phyloP scores from a whole-genome alignment of 2,113 vertebrate species.

The Gobius niger region DNA sequence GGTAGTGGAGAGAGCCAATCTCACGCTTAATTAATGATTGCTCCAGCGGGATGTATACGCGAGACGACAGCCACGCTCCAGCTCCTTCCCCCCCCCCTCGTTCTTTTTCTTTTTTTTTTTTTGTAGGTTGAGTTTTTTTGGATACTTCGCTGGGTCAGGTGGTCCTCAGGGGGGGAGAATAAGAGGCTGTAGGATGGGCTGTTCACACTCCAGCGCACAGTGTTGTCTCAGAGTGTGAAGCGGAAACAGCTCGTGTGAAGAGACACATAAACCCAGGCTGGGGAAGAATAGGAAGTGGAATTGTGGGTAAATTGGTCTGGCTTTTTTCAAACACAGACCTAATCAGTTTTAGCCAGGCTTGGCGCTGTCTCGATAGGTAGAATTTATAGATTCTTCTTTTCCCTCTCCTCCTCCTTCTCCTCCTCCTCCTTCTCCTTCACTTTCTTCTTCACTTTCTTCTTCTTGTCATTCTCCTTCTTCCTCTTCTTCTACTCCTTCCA shows the following conservation, averaged over 20 bases:
- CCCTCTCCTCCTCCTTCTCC: no score
- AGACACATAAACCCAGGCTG: background rate
- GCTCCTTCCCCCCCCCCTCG: slow-evolving; percentile 29
- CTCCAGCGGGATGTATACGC: slow-evolving; percentile 33
- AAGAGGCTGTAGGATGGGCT: background rate
- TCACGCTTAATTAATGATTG: slow-evolving; percentile 72
- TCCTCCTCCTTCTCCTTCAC: no score
- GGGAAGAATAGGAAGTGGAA: background rate
- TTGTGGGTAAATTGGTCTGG: background rate
- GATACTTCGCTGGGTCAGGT: slow-evolving; percentile 15
- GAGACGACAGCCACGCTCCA: slow-evolving; percentile 31
- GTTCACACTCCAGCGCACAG: background rate
- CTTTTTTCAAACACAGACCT: background rate
- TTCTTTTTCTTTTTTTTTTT: no score
- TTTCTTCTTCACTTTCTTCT: no score
- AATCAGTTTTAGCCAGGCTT: background rate
- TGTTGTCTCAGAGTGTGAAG: slow-evolving; percentile 1
- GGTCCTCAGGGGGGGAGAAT: background rate
- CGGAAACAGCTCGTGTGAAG: background rate
- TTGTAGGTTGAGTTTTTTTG: slow-evolving; percentile 7
- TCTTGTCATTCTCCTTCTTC: no score
- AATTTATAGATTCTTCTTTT: no score
- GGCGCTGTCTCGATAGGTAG: background rate
- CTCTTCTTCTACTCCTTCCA: no score
- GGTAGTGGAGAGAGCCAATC: slow-evolving; percentile 56